phyloP scores from a whole-genome alignment of 2,113 vertebrate genomes.

The Puffinus mauretanicus region DNA sequence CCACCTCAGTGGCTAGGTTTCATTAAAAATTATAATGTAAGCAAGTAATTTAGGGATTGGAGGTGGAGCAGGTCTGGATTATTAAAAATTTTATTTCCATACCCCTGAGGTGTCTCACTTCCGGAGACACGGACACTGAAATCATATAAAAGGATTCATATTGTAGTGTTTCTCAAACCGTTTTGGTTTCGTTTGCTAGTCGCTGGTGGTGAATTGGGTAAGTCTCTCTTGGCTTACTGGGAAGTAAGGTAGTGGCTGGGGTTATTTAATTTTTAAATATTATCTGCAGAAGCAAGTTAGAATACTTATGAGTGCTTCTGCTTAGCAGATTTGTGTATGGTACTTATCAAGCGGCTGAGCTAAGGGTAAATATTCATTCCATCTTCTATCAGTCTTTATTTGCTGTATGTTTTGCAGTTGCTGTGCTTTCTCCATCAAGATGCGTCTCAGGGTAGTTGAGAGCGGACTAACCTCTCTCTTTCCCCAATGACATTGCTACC shows the following conservation, averaged over 20 bases:
- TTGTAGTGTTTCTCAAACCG: not conserved
- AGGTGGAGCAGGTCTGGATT: not conserved
- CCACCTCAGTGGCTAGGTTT: not conserved
- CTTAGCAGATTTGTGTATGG: not conserved
- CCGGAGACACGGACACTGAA: not conserved
- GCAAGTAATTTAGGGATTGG: slow-evolving; percentile 27
- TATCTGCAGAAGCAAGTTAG: not conserved
- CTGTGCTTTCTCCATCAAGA: not conserved
- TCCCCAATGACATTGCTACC: not conserved
- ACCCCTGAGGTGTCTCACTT: slow-evolving; percentile 55
- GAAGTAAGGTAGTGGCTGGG: not conserved
- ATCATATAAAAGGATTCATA: slow-evolving; percentile 46
- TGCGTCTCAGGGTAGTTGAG: not conserved
- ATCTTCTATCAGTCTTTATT: not conserved
- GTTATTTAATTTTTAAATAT: not conserved
- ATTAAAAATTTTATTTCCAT: slow-evolving; percentile 38
- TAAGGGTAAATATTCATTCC: not conserved
- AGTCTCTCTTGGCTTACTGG: not conserved
- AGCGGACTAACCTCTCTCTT: not conserved
- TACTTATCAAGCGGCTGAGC: not conserved
- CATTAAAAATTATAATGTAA: slow-evolving; percentile 5
- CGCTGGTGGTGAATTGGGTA: slow-evolving; percentile 8
- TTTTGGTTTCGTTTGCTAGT: not conserved
- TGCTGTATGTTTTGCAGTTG: not conserved
- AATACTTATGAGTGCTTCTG: not conserved